A percentile compares a stretch with the other conserved stretches of the same genome.
Conservation (phyloP, 2,797 vertebrate species). For the Myripristis murdjan region DNA sequence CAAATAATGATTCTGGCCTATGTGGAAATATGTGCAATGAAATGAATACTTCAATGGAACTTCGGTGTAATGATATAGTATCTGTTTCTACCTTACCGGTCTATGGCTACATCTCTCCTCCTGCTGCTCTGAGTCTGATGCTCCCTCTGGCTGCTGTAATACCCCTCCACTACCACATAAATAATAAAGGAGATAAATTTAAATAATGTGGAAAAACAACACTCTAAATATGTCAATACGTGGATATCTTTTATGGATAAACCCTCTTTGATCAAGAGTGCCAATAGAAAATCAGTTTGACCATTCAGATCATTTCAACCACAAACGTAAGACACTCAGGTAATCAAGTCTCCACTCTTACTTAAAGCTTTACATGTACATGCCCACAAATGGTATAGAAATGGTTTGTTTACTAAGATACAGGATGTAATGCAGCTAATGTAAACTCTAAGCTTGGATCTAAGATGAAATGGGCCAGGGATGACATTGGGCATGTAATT, state of each 20-base stretch:
- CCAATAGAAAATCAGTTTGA: not conserved
- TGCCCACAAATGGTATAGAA: too few species aligned
- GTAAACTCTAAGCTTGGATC: too few species aligned
- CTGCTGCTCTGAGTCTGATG: constrained; percentile 40
- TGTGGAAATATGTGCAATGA: not conserved
- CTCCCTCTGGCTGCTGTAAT: constrained; percentile 43
- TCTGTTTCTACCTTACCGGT: constrained; percentile 58
- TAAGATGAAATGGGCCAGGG: too few species aligned
- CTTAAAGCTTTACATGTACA: too few species aligned
- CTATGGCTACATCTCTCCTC: constrained; percentile 25
- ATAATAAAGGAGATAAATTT: constrained; percentile 26
- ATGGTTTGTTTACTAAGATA: too few species aligned
- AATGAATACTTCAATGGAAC: not conserved
- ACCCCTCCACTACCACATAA: constrained; percentile 51
- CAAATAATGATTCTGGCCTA: not conserved
- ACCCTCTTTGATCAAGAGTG: not conserved
- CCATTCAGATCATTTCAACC: too few species aligned
- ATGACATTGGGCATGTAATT: too few species aligned
- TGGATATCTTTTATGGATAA: too few species aligned
- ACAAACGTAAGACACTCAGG: too few species aligned
- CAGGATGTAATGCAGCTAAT: too few species aligned
- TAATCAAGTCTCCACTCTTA: too few species aligned
- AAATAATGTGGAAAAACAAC: not conserved
- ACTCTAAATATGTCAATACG: not conserved
- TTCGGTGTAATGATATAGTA: not conserved